phyloP scores from a whole-genome alignment of 2,797 vertebrate species.

The Halcyon chelicuti region DNA sequence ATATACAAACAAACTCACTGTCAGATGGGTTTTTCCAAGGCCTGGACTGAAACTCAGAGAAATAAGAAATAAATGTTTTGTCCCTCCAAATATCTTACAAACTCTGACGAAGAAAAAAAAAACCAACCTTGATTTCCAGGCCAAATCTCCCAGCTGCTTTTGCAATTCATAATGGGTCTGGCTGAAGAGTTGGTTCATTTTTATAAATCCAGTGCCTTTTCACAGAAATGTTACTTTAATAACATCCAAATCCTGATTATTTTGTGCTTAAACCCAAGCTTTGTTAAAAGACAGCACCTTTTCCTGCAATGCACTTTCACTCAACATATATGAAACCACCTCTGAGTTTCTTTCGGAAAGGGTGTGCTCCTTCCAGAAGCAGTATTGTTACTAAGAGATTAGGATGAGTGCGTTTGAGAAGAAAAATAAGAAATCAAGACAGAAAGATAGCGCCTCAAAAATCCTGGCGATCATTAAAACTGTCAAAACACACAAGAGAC shows the following conservation, averaged over 20 bases:
- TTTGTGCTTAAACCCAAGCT: background rate
- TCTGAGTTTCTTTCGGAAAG: background rate
- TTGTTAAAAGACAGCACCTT: background rate
- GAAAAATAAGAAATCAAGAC: background rate
- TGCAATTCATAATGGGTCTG: constrained; percentile 48
- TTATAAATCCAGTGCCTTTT: constrained; percentile 41
- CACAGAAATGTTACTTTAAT: constrained; percentile 7
- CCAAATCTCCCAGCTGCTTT: constrained; percentile 67
- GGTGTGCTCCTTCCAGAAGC: background rate
- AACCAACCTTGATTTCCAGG: constrained; percentile 19
- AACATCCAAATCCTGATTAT: constrained; percentile 46
- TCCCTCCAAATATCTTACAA: constrained; percentile 66
- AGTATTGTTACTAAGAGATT: background rate
- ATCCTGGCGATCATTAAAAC: background rate
- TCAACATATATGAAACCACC: background rate
- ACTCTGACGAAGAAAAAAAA: constrained; percentile 19
- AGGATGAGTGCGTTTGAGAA: background rate
- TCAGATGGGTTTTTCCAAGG: constrained; percentile 66
- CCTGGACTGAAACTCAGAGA: constrained; percentile 43
- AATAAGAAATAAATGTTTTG: constrained; percentile 47
- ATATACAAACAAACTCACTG: constrained; percentile 67
- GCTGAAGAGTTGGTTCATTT: constrained; percentile 42
- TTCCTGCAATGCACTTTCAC: background rate
- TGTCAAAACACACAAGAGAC: background rate
- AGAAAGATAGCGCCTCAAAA: background rate